Evolutionary conservation across 1,140 invertebrate genomes (phyloP), one percentile per base, ranked within the genome.

Genomic region (Papilio polytes): DNA sequence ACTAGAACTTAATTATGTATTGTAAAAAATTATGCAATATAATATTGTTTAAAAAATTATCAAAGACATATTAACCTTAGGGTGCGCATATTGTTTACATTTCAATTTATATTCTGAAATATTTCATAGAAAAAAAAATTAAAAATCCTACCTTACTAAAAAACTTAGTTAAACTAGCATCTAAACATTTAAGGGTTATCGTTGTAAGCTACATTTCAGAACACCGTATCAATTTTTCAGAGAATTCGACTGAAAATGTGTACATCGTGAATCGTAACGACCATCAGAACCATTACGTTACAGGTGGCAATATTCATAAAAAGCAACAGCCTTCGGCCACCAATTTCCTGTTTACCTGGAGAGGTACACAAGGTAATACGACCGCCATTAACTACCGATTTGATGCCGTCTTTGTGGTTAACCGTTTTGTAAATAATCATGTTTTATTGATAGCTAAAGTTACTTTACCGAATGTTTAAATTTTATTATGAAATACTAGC

Each of bases 241-340:
- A 76, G 44, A 44, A 48, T 46, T 76, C 44, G 9, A 51, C 74
- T 76, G 36, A 48, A 76, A 53, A 48, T 76, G 41, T 26, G 10
- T 26, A n/a, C n/a, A 15, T 26, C 74, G 73, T 74, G 20, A 74
- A 74, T 22, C n/a, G 10, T 63, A 66, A 78, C 77, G 77, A 59
- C 41, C 59, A 66, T 66, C 77, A 36, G n/a, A 66, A 15, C 77
- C 36, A 63, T 53, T 31, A 20, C 77, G 18, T 59, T 59, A 78
- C 59, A 41, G 53, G 56, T 44, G n/a, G 77, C 77, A 78, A 78
- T 78, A 78, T 66, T 78, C 77, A 78, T 78, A 78, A 78, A 76
- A 78, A 66, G 36, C 56, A 78, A 78, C 56, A 78, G 36, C 77
- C 74, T 20, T 46, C 53, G 56, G 20, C 31, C 77, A 48, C 56